Evolutionary conservation across 2,113 vertebrate genomes (phyloP), one percentile per base, ranked within the genome.

Genomic region (Cervus canadensis): DNA sequence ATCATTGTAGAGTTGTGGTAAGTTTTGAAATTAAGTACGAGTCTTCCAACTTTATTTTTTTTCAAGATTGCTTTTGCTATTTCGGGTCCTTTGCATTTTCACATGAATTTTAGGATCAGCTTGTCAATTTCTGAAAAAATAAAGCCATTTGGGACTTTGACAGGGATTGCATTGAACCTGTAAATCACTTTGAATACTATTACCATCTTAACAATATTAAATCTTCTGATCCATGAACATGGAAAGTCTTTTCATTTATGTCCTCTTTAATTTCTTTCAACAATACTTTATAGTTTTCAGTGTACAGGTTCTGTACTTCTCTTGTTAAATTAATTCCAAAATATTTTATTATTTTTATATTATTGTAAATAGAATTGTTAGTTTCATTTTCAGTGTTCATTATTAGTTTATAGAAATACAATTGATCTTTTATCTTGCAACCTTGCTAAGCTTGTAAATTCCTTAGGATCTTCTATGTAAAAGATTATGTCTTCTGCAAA

Each of bases 291-390:
- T 48, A 48, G 78, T 93, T 62, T 84, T 89, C 16, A 36, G 48
- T 76, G 12, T 87, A 23, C 43, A 78, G 30, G 11, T 86, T 45
- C 67, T 62, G 2, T n/a, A 56, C 56, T 74, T 60, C 54, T 89
- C 76, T 78, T 62, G 36, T 96, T 78, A 84, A 89, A 85, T 96
- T 85, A 85, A 87, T 93, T 78, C 36, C 33, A 93, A 93, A 78
- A 14, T 26, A 96, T 78, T 84, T 93, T 62, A 96, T 85, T 83
- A 1, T 76, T 85, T 78, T 56, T 59, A 64, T 64, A 30, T 62
- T 78, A 85, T 57, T 93, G 0, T 67, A 90, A 95, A 26, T 84
- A 30, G 16, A 89, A 48, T 86, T 88, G 10, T 89, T 57, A 93
- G 78, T 74, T 82, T 57, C 30, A 83, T 74, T 96, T 94, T 92